A percentile compares a stretch with the other conserved stretches of the same genome.
phyloP scores from a whole-genome alignment of 2,113 vertebrate genomes.

The Gallinago jamesoni region DNA sequence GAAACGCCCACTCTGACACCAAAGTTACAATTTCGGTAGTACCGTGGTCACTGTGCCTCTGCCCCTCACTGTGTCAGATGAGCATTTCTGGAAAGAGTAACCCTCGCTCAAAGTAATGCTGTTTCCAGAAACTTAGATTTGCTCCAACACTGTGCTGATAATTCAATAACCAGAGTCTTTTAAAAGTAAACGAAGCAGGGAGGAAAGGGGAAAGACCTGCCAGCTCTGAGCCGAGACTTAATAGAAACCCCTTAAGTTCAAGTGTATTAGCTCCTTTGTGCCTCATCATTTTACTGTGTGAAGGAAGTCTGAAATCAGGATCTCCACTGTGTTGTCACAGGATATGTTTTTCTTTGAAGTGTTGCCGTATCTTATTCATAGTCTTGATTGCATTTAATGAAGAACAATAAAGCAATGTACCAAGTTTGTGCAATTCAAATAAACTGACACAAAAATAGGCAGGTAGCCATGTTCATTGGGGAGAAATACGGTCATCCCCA shows the following conservation, averaged over 20 bases:
- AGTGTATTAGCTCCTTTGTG: slow-evolving; percentile 41
- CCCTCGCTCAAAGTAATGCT: neutral
- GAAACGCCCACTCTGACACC: slow-evolving; percentile 1
- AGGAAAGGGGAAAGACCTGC: slow-evolving; percentile 11
- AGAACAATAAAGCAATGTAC: slow-evolving; percentile 51
- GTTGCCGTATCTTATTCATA: slow-evolving; percentile 55
- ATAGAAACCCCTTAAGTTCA: slow-evolving; percentile 43
- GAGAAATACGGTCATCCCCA: slow-evolving; percentile 6
- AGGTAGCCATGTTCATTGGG: neutral
- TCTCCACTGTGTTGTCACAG: slow-evolving; percentile 62
- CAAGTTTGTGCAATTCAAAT: slow-evolving; percentile 60
- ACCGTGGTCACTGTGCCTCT: neutral
- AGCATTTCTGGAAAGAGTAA: slow-evolving; percentile 40
- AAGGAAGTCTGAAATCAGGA: slow-evolving; percentile 65
- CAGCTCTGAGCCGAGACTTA: slow-evolving; percentile 3
- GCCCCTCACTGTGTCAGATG: neutral
- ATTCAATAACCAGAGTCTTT: slow-evolving; percentile 56
- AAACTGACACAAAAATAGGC: slow-evolving; percentile 48
- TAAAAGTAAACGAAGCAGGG: slow-evolving; percentile 60
- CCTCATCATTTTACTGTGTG: slow-evolving; percentile 11
- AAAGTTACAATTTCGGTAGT: neutral
- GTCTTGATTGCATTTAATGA: slow-evolving; percentile 54
- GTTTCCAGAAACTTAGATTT: slow-evolving; percentile 63
- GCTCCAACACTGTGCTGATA: slow-evolving; percentile 40
- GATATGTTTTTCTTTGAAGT: slow-evolving; percentile 62